A percentile compares a stretch with the other conserved stretches of the same genome.
These are phyloP conservation scores for Phylloscopus collybita DNA, from an alignment of 2,797 vertebrate genomes.

Conservation along the genomic window DNA sequence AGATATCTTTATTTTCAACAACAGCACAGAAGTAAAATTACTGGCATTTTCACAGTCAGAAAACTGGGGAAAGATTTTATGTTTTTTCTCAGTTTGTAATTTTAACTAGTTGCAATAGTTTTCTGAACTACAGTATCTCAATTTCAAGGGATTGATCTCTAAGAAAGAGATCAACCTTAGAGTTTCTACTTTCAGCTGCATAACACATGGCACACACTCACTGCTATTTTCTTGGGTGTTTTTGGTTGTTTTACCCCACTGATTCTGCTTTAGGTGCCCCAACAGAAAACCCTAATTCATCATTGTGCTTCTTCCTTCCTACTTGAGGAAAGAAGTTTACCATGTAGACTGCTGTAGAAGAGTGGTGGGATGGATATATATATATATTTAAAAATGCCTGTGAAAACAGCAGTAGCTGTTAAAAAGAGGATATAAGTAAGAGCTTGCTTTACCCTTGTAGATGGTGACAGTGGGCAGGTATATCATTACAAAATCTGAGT, in stretches of 20 bases:
- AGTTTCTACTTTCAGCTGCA: neutral
- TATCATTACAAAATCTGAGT: neutral
- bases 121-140: neutral
- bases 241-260: neutral
- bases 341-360: neutral
- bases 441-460: neutral
- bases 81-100: neutral
- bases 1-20: slow-evolving; percentile 26
- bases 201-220: neutral
- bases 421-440: neutral
- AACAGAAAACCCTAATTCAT: neutral
- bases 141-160: neutral
- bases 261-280: neutral
- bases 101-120: neutral
- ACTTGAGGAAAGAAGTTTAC: neutral
- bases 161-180: neutral
- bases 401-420: neutral
- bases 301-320: neutral
- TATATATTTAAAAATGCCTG: neutral
- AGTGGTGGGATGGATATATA: neutral
- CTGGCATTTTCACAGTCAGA: neutral
- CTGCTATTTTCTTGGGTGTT: neutral
- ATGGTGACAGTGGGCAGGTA: neutral
- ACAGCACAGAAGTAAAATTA: neutral
- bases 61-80: neutral